Evolutionary conservation across 2,888 invertebrate species (phyloP), one percentile per base, ranked within the genome.

Genomic region (Perizoma affinitatum): DNA sequence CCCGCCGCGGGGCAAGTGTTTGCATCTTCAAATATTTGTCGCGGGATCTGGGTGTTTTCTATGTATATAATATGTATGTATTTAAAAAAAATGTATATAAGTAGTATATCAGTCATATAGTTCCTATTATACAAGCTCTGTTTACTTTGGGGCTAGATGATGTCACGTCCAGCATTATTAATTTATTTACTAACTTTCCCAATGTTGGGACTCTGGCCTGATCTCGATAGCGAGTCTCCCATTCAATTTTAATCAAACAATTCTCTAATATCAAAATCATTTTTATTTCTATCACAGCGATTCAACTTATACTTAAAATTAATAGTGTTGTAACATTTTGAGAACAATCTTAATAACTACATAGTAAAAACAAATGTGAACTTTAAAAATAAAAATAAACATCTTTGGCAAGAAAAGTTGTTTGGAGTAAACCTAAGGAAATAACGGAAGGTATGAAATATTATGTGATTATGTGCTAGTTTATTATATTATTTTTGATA

Each of bases 241-340:
- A 10, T 42, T 42, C 42, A 42, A 10, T 5, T 46, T 35, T 10
- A 59, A 59, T 55, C 36, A 63, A 69, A 54, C 11, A 59, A 51
- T 48, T 46, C 33, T 34, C 22, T 66, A 70, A 64, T 58, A 68
- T 70, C 68, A 74, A 77, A 79, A 75, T 69, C 64, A 71, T 74
- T 75, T 77, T 78, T 78, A 79, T 79, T 62, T 74, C 78, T 84
- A 86, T 87, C 84, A 87, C 86, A 87, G 86, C 81, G 74, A 75
- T 72, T 74, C 74, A 76, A 71, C 68, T 62, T 66, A 71, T 51
- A 69, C 62, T 66, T 54, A 71, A 57, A 54, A 49, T 45, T 48
- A 47, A 54, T 63, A 64, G 54, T 62, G 54, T 56, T 54, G 38
- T 42, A 54, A 48, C 40, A 50, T 55, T 57, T 60, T 55, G 44